These are phyloP conservation scores for human DNA, from an alignment of 2,113 vertebrate genomes.

Conservation along the genomic window GRCh38 chr2:217991001-217991500, in stretches of 20 bases:
- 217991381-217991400: neutral
- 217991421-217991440: neutral
- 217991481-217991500: neutral
- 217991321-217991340: neutral
- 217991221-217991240: neutral
- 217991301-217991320: neutral
- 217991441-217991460: neutral
- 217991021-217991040: slow-evolving; percentile 92
- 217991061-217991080: neutral
- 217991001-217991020: slow-evolving; percentile 97
- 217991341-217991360: neutral
- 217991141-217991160: neutral
- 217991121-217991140: neutral
- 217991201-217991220: neutral
- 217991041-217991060: slow-evolving; percentile 95
- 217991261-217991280: no score
- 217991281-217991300: no score
- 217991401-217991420: neutral
- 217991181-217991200: neutral
- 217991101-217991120: neutral
- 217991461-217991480: neutral
- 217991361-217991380: neutral
- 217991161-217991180: neutral
- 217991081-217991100: neutral
- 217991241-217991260: neutral